phyloP scores from a whole-genome alignment of 37 sponge, comb jelly and placozoan genomes.

The Lycopodina hypogea region DNA sequence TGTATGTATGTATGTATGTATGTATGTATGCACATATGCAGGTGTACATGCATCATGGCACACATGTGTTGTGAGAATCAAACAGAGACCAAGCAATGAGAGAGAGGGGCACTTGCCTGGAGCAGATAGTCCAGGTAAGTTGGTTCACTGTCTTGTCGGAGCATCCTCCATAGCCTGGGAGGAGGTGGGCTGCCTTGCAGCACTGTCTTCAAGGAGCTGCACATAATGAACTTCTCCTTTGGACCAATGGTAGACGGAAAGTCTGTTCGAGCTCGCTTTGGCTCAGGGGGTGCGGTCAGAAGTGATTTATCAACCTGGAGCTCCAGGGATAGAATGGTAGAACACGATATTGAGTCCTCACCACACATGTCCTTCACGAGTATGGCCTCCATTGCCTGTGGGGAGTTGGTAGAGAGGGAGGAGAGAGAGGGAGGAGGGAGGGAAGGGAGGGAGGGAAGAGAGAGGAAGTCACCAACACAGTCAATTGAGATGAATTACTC shows the following conservation, averaged over 20 bases:
- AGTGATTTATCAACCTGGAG: not conserved
- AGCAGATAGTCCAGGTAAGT: not conserved
- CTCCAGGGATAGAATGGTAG: not conserved
- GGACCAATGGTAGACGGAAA: not conserved
- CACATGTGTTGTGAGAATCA: too few species aligned
- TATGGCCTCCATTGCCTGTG: not conserved
- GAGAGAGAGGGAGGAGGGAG: too few species aligned
- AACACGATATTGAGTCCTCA: not conserved
- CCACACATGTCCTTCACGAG: not conserved
- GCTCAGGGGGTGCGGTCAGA: not conserved
- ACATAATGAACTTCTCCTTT: conserved; percentile 2
- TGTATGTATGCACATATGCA: too few species aligned
- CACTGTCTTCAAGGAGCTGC: conserved; percentile 18
- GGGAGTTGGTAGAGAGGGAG: too few species aligned
- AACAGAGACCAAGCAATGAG: too few species aligned
- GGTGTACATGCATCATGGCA: too few species aligned
- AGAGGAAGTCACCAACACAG: too few species aligned
- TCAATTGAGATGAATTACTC: too few species aligned
- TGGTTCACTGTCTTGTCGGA: not conserved
- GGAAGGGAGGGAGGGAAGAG: too few species aligned
- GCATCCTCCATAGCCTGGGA: conserved; percentile 27
- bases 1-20: too few species aligned
- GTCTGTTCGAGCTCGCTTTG: not conserved
- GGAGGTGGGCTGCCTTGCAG: conserved; percentile 21
- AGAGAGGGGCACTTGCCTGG: conserved; percentile 4